phyloP scores from a whole-genome alignment of 2,113 vertebrate genomes.

The Sterna hirundo region DNA sequence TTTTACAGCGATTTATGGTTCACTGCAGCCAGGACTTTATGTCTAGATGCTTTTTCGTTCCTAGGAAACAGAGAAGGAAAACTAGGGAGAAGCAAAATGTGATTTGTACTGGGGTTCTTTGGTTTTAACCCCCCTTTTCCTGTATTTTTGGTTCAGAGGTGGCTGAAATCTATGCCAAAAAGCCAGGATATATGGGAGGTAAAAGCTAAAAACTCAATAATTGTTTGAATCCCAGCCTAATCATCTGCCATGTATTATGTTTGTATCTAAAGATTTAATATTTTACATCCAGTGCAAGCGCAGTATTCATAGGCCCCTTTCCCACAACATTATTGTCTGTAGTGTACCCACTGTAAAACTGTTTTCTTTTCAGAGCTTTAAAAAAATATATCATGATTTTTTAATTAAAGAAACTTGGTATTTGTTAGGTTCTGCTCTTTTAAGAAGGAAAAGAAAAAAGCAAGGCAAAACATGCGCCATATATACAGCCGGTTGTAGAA shows the following conservation, averaged over 20 bases:
- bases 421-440: not conserved
- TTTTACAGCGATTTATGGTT: not conserved
- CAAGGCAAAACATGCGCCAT: not conserved
- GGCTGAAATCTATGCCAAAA: conserved; percentile 9
- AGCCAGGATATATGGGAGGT: not conserved
- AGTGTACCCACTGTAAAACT: not conserved
- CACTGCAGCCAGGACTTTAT: not conserved
- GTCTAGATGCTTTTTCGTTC: not conserved
- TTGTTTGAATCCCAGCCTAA: not conserved
- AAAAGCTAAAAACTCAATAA: not conserved
- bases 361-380: not conserved
- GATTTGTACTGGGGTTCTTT: not conserved
- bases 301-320: not conserved
- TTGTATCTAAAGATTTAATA: not conserved
- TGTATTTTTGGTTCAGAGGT: not conserved
- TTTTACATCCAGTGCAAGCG: not conserved
- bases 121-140: not conserved
- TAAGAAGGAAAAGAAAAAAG: not conserved
- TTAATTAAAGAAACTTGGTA: not conserved
- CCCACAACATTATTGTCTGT: not conserved
- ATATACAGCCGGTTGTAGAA: not conserved
- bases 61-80: not conserved
- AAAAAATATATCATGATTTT: not conserved
- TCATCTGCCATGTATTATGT: not conserved
- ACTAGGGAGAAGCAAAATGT: not conserved